Evolutionary conservation across 1,140 invertebrate species (phyloP).

Genomic region (Listronotus bonariensis): DNA sequence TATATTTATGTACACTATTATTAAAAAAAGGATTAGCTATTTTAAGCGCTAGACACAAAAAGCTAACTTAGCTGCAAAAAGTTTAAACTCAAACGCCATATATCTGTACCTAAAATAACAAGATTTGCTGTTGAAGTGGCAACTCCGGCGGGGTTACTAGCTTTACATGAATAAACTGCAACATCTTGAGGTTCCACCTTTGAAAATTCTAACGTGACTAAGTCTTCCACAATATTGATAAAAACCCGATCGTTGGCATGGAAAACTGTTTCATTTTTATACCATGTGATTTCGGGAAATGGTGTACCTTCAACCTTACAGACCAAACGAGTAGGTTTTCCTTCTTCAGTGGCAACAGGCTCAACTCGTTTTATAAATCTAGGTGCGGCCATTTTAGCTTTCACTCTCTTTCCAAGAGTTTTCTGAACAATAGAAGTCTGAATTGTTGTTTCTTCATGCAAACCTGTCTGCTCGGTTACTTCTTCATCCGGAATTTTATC

Average conservation of each 20-base stretch:
- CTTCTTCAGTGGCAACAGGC: slow-evolving; percentile 66
- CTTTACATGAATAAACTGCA: slow-evolving; percentile 79
- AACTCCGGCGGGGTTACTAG: slow-evolving; percentile 76
- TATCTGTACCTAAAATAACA: slow-evolving; percentile 66
- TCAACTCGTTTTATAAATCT: slow-evolving; percentile 72
- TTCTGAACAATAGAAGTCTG: slow-evolving; percentile 54
- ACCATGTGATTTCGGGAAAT: slow-evolving; percentile 76
- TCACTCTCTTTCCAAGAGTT: slow-evolving; percentile 60
- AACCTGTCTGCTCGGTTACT: slow-evolving; percentile 56
- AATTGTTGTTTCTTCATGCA: slow-evolving; percentile 54
- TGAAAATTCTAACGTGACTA: slow-evolving; percentile 69
- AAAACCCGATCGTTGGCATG: slow-evolving; percentile 65
- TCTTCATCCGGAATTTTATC: slow-evolving; percentile 59
- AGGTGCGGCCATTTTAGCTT: slow-evolving; percentile 64
- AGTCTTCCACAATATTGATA: slow-evolving; percentile 64
- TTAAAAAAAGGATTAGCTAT: not conserved
- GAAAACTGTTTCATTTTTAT: slow-evolving; percentile 72
- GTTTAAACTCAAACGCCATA: slow-evolving; percentile 22
- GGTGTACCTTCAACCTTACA: slow-evolving; percentile 72
- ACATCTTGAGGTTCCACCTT: slow-evolving; percentile 70
- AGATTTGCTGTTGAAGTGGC: slow-evolving; percentile 79
- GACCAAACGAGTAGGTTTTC: slow-evolving; percentile 66
- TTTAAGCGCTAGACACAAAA: not conserved
- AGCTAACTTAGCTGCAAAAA: not conserved
- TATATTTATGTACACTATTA: too few relatives aligned